Percentiles rank a stretch among this genome's conserved stretches.
phyloP scores from a whole-genome alignment of 2,888 invertebrate species.

The Yponomeuta plumbellus region DNA sequence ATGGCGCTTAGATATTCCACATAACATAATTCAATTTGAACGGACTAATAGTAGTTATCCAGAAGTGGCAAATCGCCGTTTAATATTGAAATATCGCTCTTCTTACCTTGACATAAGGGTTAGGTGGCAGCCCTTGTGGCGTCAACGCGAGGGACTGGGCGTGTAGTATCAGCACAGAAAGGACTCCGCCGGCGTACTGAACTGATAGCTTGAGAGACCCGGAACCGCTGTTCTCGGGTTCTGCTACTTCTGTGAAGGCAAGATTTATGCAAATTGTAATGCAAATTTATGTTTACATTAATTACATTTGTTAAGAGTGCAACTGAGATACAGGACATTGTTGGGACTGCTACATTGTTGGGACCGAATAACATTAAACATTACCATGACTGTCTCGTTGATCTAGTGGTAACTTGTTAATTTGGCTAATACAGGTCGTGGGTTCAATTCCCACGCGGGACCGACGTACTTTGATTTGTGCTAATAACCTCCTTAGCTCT shows the following conservation, averaged over 20 bases:
- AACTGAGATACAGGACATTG: too few species aligned
- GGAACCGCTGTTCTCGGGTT: slow-evolving; percentile 54
- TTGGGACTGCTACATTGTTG: too few species aligned
- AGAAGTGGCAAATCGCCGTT: not conserved
- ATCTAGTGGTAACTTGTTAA: too few species aligned
- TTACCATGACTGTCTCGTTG: too few species aligned
- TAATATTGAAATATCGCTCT: not conserved
- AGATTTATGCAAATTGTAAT: too few species aligned
- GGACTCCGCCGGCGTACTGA: slow-evolving; percentile 66
- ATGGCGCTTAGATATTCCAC: not conserved
- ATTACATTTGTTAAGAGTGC: not conserved
- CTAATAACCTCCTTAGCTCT: too few species aligned
- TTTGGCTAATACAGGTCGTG: too few species aligned
- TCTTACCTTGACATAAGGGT: slow-evolving; percentile 89
- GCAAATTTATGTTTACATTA: not conserved
- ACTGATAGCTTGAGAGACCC: slow-evolving; percentile 67
- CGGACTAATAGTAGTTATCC: too few species aligned
- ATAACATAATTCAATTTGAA: too few species aligned
- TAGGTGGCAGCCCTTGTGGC: slow-evolving; percentile 88
- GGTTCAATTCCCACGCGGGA: too few species aligned
- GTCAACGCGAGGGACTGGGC: slow-evolving; percentile 90
- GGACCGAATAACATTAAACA: too few species aligned
- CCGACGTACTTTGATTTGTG: too few species aligned
- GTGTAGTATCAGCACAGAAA: slow-evolving; percentile 81
- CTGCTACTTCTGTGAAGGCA: slow-evolving; percentile 41